Conservation (phyloP, 2,888 invertebrate genomes). For the Synergus gifuensis region DNA sequence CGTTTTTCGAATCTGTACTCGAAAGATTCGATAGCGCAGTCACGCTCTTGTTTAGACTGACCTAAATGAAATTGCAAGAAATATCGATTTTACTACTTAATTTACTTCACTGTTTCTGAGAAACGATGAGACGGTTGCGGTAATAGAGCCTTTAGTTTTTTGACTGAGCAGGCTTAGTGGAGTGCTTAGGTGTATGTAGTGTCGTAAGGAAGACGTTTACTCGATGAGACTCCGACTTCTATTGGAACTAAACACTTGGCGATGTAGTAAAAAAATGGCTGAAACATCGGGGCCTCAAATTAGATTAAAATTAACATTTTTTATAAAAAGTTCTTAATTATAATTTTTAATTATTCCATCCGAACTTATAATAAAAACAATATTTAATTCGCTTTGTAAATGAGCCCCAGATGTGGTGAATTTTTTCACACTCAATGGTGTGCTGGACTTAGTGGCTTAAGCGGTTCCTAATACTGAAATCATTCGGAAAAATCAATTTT, state of each 20-base stretch:
- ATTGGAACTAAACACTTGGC: neutral
- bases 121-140: conserved; percentile 13
- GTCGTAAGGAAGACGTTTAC: neutral
- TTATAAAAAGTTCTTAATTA: neutral
- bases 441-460: neutral
- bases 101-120: conserved; percentile 29
- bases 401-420: neutral
- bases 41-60: conserved; percentile 34
- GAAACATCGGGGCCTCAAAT: neutral
- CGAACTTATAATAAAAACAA: too few species aligned
- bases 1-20: conserved; percentile 24
- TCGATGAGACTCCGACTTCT: neutral
- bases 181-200: conserved; percentile 5
- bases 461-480: neutral
- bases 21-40: conserved; percentile 8
- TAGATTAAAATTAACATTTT: neutral
- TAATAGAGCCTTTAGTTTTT: neutral
- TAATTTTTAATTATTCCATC: too few species aligned
- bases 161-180: conserved; percentile 11
- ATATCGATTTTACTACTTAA: conserved; percentile 21
- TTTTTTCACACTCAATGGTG: neutral
- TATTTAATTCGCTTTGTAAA: neutral
- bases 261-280: neutral
- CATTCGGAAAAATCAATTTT: neutral
- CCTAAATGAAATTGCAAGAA: conserved; percentile 23